Base-by-base conservation (phyloP, 2,888 invertebrate species). In the Ischnus inquisitorius region DNA sequence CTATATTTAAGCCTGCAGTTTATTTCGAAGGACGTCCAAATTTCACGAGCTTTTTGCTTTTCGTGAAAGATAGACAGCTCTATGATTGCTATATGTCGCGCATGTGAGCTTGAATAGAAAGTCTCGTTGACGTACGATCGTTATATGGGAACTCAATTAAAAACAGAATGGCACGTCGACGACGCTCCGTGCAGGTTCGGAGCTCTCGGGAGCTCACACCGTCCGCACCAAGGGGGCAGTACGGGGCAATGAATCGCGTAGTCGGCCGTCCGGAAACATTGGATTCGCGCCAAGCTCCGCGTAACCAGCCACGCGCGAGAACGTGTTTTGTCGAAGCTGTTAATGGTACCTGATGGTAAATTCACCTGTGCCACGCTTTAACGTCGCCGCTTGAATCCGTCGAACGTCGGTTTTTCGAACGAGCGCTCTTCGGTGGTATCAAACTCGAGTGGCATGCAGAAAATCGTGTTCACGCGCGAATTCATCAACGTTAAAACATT, bases 271-370 rank as follows among this genome's bases (percentile, higher is more conserved):
- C 88, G 89, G 88, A 90, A 91, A 83, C 83, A 85, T 86, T 91
- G 91, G 91, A 89, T 87, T 85, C 84, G 87, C 86, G 90, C 90
- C 91, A 91, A 89, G 86, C 86, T 82, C 84, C 82, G 75, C 82
- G 79, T 72, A 80, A 81, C 85, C 79, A 69, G 78, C 72, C 76
- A 79, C 82, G 77, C 85, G 79, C 81, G 84, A 84, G 89, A 87
- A 86, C 86, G 88, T 88, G 88, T 88, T 89, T 89, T 87, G 85
- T 78, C 85, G 86, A 83, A 88, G 85, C 88, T 88, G 90, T 90
- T 88, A 90, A 90, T 90, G 86, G 88, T 85, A 85, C 80, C 86
- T 84, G 88, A 88, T 88, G 78, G 79, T 78, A 83, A 87, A 87
- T 84, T 87, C 79, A 85, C 87, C 84, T 81, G 83, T 83, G 72